A percentile compares a stretch with the other conserved stretches of the same genome.
These are phyloP conservation scores for Argyresthia goedartella DNA, from an alignment of 2,888 invertebrate species.

Conservation along the genomic window DNA sequence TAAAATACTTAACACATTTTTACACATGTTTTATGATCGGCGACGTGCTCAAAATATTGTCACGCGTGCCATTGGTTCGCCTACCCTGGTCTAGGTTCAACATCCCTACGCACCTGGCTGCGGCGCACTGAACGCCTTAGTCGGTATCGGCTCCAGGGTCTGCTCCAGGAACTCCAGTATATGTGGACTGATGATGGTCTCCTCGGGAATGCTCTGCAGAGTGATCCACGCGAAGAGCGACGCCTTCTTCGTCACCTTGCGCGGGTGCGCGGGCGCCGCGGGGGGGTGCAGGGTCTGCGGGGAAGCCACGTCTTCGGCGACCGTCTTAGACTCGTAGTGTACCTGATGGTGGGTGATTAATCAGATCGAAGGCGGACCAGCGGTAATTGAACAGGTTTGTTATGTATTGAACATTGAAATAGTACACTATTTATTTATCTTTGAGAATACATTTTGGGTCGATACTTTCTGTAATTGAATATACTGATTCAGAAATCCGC, in stretches of 20 bases:
- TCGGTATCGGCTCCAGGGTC: constrained; percentile 94
- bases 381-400: too few relatives aligned
- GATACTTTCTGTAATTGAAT: too few relatives aligned
- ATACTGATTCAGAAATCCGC: too few relatives aligned
- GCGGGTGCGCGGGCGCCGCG: constrained; percentile 19
- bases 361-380: too few relatives aligned
- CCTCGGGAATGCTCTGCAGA: constrained; percentile 96
- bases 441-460: too few relatives aligned
- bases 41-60: too few relatives aligned
- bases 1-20: too few relatives aligned
- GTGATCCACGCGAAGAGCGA: constrained; percentile 96
- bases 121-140: constrained; percentile 60
- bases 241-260: constrained; percentile 84
- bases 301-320: constrained; percentile 71
- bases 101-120: constrained; percentile 34
- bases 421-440: too few relatives aligned
- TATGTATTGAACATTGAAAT: too few relatives aligned
- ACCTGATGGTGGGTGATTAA: constrained; percentile 54
- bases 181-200: constrained; percentile 97
- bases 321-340: constrained; percentile 85
- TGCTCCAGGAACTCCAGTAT: constrained; percentile 97
- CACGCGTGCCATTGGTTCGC: too few relatives aligned
- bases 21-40: too few relatives aligned
- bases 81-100: too few relatives aligned
- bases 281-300: constrained; percentile 15